These are phyloP conservation scores for Nasonia longicornis DNA, from an alignment of 1,140 invertebrate species.

Conservation along the genomic window DNA sequence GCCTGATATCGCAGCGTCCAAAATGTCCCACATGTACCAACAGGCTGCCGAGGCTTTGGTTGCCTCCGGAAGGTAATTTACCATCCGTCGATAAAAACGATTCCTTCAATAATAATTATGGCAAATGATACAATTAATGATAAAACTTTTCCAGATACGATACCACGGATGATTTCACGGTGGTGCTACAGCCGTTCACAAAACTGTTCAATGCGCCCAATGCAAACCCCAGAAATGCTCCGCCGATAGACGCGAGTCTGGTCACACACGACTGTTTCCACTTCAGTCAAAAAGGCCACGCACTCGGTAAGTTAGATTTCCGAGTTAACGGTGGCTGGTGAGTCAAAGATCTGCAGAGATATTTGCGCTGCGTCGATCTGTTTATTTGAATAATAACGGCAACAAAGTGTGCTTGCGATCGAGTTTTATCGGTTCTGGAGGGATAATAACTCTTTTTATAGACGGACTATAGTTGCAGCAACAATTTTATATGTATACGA, in stretches of 20 bases:
- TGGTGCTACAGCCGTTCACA: constrained; percentile 77
- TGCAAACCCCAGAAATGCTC: constrained; percentile 54
- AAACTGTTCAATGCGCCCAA: constrained; percentile 72
- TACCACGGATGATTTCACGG: constrained; percentile 73
- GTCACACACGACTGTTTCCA: constrained; percentile 77
- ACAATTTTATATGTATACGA: neutral
- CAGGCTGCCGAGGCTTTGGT: constrained; percentile 74
- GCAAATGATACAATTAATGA: constrained; percentile 18
- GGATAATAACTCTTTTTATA: neutral
- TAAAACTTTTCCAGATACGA: constrained; percentile 56
- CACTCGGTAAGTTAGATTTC: constrained; percentile 64
- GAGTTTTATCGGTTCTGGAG: neutral
- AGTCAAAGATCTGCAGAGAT: neutral
- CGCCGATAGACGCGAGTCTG: constrained; percentile 67
- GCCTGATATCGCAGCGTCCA: constrained; percentile 70
- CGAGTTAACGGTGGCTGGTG: neutral
- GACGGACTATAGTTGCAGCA: neutral
- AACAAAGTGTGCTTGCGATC: too few species aligned
- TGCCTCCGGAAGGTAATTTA: constrained; percentile 62
- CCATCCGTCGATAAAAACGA: neutral
- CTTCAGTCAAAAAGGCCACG: constrained; percentile 74
- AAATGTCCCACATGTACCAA: constrained; percentile 75
- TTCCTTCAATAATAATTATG: constrained; percentile 11
- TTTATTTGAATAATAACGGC: neutral
- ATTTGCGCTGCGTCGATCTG: too few species aligned